These are phyloP conservation scores for Dreissena polymorpha DNA, from an alignment of 1,140 invertebrate species.

Conservation along the genomic window DNA sequence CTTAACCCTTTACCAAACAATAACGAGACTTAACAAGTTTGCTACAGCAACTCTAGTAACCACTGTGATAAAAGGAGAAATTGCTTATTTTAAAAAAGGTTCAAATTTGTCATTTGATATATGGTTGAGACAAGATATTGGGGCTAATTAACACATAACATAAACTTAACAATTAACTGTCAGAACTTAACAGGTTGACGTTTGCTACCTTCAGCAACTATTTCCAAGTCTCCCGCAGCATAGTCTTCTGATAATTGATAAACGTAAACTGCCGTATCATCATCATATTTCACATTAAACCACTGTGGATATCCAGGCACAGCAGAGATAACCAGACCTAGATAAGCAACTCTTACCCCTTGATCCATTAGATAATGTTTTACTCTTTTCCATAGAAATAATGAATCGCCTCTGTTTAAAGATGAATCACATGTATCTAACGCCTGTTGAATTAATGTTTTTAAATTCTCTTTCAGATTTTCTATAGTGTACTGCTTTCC, in stretches of 20 bases:
- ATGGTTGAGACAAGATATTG: too few species aligned
- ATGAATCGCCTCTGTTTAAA: not conserved
- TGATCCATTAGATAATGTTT: constrained; percentile 18
- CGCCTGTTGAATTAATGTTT: constrained; percentile 9
- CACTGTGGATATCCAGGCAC: constrained; percentile 39
- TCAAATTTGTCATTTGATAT: too few species aligned
- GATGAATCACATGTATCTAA: not conserved
- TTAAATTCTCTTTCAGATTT: constrained; percentile 21
- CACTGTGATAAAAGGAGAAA: too few species aligned
- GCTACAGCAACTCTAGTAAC: too few species aligned
- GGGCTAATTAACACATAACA: too few species aligned
- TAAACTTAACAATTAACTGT: too few species aligned
- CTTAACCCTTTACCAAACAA: too few species aligned
- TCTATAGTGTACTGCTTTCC: not conserved
- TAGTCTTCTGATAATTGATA: constrained; percentile 29
- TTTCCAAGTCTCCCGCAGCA: constrained; percentile 19
- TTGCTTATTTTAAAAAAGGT: too few species aligned
- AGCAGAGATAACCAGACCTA: constrained; percentile 34
- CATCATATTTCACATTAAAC: constrained; percentile 44
- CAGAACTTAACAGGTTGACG: too few species aligned
- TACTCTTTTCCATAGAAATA: constrained; percentile 22
- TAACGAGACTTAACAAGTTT: too few species aligned
- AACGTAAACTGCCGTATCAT: constrained; percentile 15
- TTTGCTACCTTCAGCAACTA: constrained; percentile 33
- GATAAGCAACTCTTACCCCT: not conserved